Conservation (phyloP, 2,888 invertebrate species). For the Spicauda simplicius region DNA sequence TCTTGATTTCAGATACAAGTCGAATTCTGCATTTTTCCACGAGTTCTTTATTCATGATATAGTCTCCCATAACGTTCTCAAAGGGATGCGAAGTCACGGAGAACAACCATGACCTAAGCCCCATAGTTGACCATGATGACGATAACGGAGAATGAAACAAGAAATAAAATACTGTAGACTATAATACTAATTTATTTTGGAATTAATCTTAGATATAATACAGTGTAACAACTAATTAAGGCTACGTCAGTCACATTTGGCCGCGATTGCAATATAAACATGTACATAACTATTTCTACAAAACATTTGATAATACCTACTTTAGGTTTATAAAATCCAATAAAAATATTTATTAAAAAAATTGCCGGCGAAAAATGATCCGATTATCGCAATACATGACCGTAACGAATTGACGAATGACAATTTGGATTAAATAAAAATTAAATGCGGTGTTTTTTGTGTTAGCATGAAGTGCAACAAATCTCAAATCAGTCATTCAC, state of each 20-base stretch:
- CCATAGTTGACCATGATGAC: too few species aligned
- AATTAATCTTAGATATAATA: conserved; percentile 45
- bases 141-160: background rate
- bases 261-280: conserved; percentile 37
- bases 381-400: background rate
- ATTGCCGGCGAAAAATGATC: background rate
- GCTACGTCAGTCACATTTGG: conserved; percentile 74
- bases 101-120: too few species aligned
- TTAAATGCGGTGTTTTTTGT: background rate
- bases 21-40: too few species aligned
- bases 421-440: background rate
- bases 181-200: conserved; percentile 29
- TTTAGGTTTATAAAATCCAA: background rate
- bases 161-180: conserved; percentile 2
- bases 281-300: background rate
- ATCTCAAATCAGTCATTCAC: conserved; percentile 8
- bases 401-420: background rate
- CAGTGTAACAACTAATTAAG: conserved; percentile 52
- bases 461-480: background rate
- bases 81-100: too few species aligned
- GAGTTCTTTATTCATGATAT: too few species aligned
- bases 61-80: too few species aligned
- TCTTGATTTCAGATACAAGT: too few species aligned
- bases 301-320: background rate
- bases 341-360: too few species aligned